phyloP scores from a whole-genome alignment of 2,888 invertebrate species.

The Hydraecia micacea region DNA sequence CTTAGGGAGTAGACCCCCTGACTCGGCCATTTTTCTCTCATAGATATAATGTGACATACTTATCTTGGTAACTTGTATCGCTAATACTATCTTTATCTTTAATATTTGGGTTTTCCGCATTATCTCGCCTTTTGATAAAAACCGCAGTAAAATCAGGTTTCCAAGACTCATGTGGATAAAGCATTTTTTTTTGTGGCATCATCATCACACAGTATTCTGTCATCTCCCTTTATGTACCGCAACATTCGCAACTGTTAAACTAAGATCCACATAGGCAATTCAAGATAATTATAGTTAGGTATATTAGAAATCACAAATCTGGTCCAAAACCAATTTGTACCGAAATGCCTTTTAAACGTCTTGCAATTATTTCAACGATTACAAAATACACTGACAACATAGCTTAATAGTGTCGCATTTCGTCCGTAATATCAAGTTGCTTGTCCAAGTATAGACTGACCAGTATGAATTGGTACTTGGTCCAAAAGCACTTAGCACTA shows the following conservation, averaged over 20 bases:
- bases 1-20: too few relatives aligned
- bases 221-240: not conserved
- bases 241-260: not conserved
- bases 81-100: too few relatives aligned
- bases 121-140: too few relatives aligned
- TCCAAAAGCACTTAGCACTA: not conserved
- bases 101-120: too few relatives aligned
- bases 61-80: too few relatives aligned
- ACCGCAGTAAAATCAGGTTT: too few relatives aligned
- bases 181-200: too few relatives aligned
- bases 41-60: too few relatives aligned
- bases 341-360: conserved; percentile 43
- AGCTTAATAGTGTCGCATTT: conserved; percentile 54
- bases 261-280: not conserved
- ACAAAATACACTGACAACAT: conserved; percentile 47
- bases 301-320: conserved; percentile 20
- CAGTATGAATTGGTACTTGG: conserved; percentile 33
- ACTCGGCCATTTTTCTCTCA: too few relatives aligned
- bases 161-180: too few relatives aligned
- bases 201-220: not conserved
- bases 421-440: conserved; percentile 52
- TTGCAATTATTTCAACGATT: conserved; percentile 51
- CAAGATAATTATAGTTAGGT: conserved; percentile 1
- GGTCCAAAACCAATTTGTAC: conserved; percentile 29
- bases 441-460: conserved; percentile 41